Evolutionary conservation across 1,140 invertebrate genomes (phyloP).

Genomic region (Megathymus violae): DNA sequence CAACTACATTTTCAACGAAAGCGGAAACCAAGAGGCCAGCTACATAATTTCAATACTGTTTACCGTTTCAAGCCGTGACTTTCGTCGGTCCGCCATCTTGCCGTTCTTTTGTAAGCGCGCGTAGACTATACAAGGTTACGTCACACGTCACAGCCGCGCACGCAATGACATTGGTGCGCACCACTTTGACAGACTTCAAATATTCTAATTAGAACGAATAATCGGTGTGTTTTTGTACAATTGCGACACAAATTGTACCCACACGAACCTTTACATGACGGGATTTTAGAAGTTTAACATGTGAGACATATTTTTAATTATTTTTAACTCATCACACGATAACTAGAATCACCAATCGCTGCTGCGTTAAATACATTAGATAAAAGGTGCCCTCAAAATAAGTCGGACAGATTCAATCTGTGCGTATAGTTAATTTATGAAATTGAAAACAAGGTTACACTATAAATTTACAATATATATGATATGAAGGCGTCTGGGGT

Average conservation of each 20-base stretch:
- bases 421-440: too few relatives aligned
- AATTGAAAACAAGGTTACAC: too few relatives aligned
- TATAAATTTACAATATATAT: too few relatives aligned
- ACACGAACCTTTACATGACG: background rate
- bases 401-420: too few relatives aligned
- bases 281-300: background rate
- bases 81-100: constrained; percentile 4
- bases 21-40: constrained; percentile 8
- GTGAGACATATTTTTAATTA: too few relatives aligned
- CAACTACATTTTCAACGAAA: constrained; percentile 28
- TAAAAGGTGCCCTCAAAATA: too few relatives aligned
- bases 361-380: too few relatives aligned
- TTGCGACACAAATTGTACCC: background rate
- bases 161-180: background rate
- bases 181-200: background rate
- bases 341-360: too few relatives aligned
- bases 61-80: constrained; percentile 17
- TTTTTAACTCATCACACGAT: too few relatives aligned
- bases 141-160: background rate
- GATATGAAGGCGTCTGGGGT: too few relatives aligned
- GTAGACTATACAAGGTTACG: constrained; percentile 20
- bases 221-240: constrained; percentile 17
- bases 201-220: constrained; percentile 8
- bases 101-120: constrained; percentile 18
- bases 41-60: constrained; percentile 30